Base-by-base conservation (phyloP, 1,140 invertebrate species). In the Scaptomyza graminum region DNA sequence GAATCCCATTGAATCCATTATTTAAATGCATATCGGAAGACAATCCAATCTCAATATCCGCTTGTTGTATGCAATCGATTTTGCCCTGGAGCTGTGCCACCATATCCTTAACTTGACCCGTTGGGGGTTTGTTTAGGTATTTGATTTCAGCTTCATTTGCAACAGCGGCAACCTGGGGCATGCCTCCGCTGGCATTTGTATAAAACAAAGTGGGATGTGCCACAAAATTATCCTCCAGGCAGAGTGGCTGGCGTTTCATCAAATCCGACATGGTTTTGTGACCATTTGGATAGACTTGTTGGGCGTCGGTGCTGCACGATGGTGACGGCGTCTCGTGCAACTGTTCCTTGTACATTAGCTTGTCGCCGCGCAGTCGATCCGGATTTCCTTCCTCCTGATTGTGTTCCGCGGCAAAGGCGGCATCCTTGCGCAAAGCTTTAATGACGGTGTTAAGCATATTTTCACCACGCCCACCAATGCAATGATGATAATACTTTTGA, bases 81-180 rank as follows among this genome's bases (percentile, higher is more conserved):
- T 93, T 93, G 15, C 91, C 87, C 88, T 93, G 93, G 31, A 83
- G 76, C 71, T 93, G 93, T 31, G 92, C 85, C 16, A 89, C 84
- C 73, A 89, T 77, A 13, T 84, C 76, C 12, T 73, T 69, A 2
- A 89, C 84, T 47, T 89, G 84, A 1, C 79, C 73, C 5, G 52
- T 65, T 54, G 69, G 79, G 0, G 82, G 91, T 87, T 92, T 93
- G 54, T 85, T 92, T 1, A 90, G 70, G 16, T 79, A 90, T 74
- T 92, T 92, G n/a, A 90, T 81, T 65, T 90, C 67, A 91, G 47
- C 90, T 79, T 56, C 92, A 62, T 22, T 22, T 57, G 65, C 49
- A 91, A 52, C 37, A 1, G 31, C 22, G 1, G 9, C 39, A 39
- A 12, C 31, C 37, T 54, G 37, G 0, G 15, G 8, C 1, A 62